Percentiles rank a stretch among this genome's conserved stretches.
Conservation (phyloP, 2,888 invertebrate species). For the Drosophila subquinaria region DNA sequence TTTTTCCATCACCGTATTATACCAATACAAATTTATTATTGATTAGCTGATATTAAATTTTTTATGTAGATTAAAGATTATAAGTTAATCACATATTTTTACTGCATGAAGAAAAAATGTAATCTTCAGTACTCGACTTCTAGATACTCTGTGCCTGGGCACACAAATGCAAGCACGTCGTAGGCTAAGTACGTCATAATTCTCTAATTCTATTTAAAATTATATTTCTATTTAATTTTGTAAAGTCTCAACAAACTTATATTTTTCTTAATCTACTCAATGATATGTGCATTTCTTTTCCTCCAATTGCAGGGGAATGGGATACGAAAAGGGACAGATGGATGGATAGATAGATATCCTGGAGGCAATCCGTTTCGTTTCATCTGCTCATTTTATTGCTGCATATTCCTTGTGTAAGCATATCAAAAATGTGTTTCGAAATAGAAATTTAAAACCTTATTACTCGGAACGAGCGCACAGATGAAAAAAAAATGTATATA, state of each 20-base stretch:
- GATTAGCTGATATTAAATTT: too few species aligned
- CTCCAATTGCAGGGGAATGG: neutral
- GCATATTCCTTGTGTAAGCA: conserved; percentile 66
- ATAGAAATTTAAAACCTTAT: conserved; percentile 82
- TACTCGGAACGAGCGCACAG: conserved; percentile 53
- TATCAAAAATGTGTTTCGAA: conserved; percentile 73
- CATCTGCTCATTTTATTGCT: conserved; percentile 62
- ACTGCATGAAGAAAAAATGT: too few species aligned
- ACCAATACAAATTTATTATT: too few species aligned
- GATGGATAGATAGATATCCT: conserved; percentile 4
- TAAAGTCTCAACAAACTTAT: neutral
- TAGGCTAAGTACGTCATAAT: too few species aligned
- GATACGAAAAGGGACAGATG: neutral
- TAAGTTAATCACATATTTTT: too few species aligned
- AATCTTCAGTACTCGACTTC: too few species aligned
- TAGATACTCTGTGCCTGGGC: too few species aligned
- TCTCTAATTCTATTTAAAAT: too few species aligned
- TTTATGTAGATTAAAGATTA: too few species aligned
- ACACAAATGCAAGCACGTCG: too few species aligned
- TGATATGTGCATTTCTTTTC: neutral
- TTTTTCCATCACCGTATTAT: too few species aligned
- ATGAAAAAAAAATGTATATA: conserved; percentile 38
- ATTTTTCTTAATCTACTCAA: neutral
- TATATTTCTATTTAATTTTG: neutral
- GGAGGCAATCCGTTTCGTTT: conserved; percentile 20